phyloP scores from a whole-genome alignment of 2,888 invertebrate genomes.

The Parapristionchus giblindavisi region DNA sequence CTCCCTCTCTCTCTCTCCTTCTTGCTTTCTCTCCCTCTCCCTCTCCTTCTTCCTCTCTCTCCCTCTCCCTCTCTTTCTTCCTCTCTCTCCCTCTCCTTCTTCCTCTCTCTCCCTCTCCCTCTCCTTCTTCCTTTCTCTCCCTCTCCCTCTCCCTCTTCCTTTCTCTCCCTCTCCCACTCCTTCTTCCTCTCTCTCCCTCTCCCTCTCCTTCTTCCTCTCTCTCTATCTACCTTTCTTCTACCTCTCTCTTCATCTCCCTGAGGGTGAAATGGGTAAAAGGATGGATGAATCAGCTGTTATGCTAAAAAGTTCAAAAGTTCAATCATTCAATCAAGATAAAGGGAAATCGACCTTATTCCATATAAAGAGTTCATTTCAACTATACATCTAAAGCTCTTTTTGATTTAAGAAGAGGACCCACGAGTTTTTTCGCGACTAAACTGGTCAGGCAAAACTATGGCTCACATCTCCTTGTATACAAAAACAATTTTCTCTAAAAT shows the following conservation, averaged over 20 bases:
- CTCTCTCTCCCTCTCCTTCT: background rate
- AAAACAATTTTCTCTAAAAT: too few relatives aligned
- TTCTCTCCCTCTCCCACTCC: background rate
- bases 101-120: background rate
- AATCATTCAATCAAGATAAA: background rate
- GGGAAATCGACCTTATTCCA: too few relatives aligned
- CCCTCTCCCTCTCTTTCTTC: background rate
- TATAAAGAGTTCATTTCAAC: too few relatives aligned
- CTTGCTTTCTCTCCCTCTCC: background rate
- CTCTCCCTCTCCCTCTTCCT: background rate
- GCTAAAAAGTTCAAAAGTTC: background rate
- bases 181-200: background rate
- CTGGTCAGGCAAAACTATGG: too few relatives aligned
- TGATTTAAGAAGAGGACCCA: too few relatives aligned
- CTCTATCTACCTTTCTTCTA: background rate
- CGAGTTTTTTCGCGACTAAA: too few relatives aligned
- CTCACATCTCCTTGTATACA: too few relatives aligned
- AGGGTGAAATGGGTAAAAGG: conserved; percentile 8
- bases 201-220: conserved; percentile 10
- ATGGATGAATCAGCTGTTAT: conserved; percentile 31
- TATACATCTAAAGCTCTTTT: too few relatives aligned
- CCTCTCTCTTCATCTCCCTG: background rate
- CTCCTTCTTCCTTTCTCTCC: background rate
- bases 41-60: background rate
- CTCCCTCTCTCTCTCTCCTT: background rate